Percentiles rank a stretch among this genome's conserved stretches.
phyloP scores from a whole-genome alignment of 2,888 invertebrate species.

The Copidosoma aretas region DNA sequence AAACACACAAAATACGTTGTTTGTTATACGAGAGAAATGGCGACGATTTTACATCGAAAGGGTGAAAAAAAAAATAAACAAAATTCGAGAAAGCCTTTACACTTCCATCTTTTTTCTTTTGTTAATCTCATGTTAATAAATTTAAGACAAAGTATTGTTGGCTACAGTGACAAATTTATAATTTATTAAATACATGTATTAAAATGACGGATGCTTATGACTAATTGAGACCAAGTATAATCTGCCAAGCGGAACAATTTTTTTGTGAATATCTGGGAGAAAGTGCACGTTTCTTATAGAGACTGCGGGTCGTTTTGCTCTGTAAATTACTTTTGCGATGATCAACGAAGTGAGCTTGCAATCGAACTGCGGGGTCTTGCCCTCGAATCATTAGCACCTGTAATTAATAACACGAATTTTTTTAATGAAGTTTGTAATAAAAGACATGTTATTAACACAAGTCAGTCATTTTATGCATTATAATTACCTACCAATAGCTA shows the following conservation, averaged over 20 bases:
- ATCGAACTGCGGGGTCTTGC: constrained; percentile 26
- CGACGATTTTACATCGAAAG: constrained; percentile 56
- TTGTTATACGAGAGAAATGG: constrained; percentile 58
- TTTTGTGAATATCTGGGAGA: constrained; percentile 40
- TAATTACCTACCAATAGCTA: constrained; percentile 25
- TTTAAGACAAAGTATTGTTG: constrained; percentile 39
- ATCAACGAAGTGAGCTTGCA: constrained; percentile 34
- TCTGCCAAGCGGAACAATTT: constrained; percentile 55
- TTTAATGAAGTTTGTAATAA: constrained; percentile 39
- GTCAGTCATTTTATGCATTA: constrained; percentile 22
- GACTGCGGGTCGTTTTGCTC: constrained; percentile 32
- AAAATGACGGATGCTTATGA: constrained; percentile 45
- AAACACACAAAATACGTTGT: constrained; percentile 54
- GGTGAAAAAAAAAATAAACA: constrained; percentile 54
- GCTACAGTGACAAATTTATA: constrained; percentile 40
- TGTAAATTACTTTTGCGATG: constrained; percentile 34
- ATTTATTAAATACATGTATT: constrained; percentile 42
- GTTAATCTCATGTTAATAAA: constrained; percentile 44
- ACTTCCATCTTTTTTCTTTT: constrained; percentile 55
- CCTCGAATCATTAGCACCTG: constrained; percentile 38
- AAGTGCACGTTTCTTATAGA: constrained; percentile 30
- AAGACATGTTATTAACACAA: constrained; percentile 37
- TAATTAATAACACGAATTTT: constrained; percentile 35
- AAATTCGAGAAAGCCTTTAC: constrained; percentile 58
- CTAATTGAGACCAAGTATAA: constrained; percentile 46